phyloP scores from a whole-genome alignment of 2,888 invertebrate genomes.

The Carabus problematicus region DNA sequence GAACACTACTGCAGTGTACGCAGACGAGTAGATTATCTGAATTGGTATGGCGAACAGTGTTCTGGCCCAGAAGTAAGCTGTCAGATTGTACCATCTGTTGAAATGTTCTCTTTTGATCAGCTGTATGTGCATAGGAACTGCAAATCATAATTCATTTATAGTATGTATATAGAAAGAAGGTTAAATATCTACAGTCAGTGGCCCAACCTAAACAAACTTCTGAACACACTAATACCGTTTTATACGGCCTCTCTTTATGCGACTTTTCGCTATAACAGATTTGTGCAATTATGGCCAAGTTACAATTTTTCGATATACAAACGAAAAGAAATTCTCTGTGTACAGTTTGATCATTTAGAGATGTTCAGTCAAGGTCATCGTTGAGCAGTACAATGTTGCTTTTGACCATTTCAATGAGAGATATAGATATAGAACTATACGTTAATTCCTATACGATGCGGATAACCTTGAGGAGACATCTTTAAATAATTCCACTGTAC shows the following conservation, averaged over 20 bases:
- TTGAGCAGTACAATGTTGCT: too few relatives aligned
- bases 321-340: too few relatives aligned
- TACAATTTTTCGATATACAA: too few relatives aligned
- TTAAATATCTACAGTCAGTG: constrained; percentile 81
- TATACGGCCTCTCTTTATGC: too few relatives aligned
- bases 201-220: constrained; percentile 83
- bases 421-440: too few relatives aligned
- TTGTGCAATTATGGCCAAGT: constrained; percentile 76
- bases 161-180: constrained; percentile 83
- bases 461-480: too few relatives aligned
- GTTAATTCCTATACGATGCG: too few relatives aligned
- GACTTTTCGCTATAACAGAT: too few relatives aligned
- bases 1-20: constrained; percentile 73
- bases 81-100: constrained; percentile 78
- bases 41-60: constrained; percentile 70
- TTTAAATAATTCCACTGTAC: too few relatives aligned
- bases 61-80: constrained; percentile 75
- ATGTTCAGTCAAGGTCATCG: too few relatives aligned
- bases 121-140: constrained; percentile 77
- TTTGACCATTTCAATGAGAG: too few relatives aligned
- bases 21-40: constrained; percentile 68
- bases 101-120: constrained; percentile 77
- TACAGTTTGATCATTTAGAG: too few relatives aligned
- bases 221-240: constrained; percentile 84
- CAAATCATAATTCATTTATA: constrained; percentile 74